Evolutionary conservation across 30 jellyfish, hydroid and myxozoan genomes (phyloP).

Genomic region (Sanderia malayensis): DNA sequence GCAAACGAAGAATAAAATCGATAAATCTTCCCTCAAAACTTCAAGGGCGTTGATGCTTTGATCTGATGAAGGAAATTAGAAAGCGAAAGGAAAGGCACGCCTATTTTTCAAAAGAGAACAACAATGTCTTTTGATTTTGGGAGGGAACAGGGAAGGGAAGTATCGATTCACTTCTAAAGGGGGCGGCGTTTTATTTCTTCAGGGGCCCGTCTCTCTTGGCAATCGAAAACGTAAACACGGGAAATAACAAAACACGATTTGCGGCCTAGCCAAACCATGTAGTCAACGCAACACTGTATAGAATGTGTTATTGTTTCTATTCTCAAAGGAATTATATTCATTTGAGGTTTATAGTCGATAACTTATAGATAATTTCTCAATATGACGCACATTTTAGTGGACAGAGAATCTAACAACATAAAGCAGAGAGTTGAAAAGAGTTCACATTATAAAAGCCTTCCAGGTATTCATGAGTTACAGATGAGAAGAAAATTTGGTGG

Average conservation of each 20-base stretch:
- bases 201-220: neutral
- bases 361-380: too few relatives aligned
- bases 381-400: conserved; percentile 47
- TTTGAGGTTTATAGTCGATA: too few relatives aligned
- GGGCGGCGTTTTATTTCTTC: neutral
- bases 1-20: too few relatives aligned
- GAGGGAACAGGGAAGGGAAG: too few relatives aligned
- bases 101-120: neutral
- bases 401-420: conserved; percentile 21
- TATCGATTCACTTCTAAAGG: too few relatives aligned
- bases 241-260: neutral
- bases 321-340: too few relatives aligned
- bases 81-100: too few relatives aligned
- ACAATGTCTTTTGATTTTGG: neutral
- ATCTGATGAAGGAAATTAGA: too few relatives aligned
- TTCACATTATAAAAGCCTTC: conserved; percentile 13
- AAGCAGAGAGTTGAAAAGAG: conserved; percentile 31
- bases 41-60: too few relatives aligned
- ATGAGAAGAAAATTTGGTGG: conserved; percentile 40
- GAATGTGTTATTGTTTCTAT: too few relatives aligned
- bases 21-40: too few relatives aligned
- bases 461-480: conserved; percentile 47
- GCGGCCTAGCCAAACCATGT: neutral
- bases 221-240: neutral
- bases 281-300: neutral